These are phyloP conservation scores for Ptychobarbus kaznakovi DNA, from an alignment of 2,797 vertebrate genomes.

Conservation along the genomic window DNA sequence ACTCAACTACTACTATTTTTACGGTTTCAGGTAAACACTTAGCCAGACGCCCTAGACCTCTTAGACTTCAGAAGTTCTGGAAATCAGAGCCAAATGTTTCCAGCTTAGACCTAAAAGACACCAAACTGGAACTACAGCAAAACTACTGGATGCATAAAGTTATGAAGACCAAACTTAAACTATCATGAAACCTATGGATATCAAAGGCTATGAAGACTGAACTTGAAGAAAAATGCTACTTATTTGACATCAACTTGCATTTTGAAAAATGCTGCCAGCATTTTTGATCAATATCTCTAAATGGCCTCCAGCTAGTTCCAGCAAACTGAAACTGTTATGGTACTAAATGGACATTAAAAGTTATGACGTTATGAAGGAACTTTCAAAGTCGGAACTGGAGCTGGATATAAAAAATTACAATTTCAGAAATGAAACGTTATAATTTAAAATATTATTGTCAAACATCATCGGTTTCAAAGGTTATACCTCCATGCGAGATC, in stretches of 20 bases:
- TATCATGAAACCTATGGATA: not conserved
- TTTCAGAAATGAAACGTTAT: not conserved
- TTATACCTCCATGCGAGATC: not conserved
- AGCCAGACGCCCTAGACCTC: not conserved
- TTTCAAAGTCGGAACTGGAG: not conserved
- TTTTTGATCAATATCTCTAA: not conserved
- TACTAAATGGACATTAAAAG: not conserved
- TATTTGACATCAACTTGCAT: not conserved
- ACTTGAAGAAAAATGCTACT: not conserved
- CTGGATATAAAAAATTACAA: not conserved
- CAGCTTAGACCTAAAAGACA: not conserved
- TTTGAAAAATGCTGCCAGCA: not conserved
- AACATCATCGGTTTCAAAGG: not conserved
- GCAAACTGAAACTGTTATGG: not conserved
- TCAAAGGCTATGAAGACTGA: not conserved
- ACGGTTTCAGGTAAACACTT: not conserved
- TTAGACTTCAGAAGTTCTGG: not conserved
- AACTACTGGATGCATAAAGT: not conserved
- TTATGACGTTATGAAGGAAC: not conserved
- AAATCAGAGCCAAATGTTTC: not conserved
- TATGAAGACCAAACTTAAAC: not conserved
- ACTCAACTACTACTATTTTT: slow-evolving; percentile 9
- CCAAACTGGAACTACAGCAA: not conserved
- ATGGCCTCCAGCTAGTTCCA: not conserved
- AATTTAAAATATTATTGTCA: not conserved